phyloP scores from a whole-genome alignment of 2,113 vertebrate species.

The Perca schrenkii region DNA sequence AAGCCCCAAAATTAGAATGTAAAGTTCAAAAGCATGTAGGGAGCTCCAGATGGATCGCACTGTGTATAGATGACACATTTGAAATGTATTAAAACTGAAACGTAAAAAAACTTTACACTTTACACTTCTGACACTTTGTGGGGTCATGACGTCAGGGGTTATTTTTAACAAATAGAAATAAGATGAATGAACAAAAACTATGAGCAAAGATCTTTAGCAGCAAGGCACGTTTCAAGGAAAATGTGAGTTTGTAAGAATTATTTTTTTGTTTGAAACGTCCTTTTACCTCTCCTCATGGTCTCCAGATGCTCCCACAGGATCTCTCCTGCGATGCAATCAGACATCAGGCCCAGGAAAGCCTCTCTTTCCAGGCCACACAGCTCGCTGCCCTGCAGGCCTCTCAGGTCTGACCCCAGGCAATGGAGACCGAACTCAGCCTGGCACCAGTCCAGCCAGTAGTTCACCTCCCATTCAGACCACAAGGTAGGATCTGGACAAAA shows the following conservation, averaged over 20 bases:
- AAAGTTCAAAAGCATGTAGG: no score
- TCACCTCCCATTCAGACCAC: slow-evolving; percentile 82
- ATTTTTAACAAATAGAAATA: neutral
- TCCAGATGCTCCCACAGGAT: slow-evolving; percentile 85
- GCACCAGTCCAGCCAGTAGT: slow-evolving; percentile 83
- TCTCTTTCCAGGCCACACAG: slow-evolving; percentile 77
- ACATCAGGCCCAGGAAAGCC: slow-evolving; percentile 71
- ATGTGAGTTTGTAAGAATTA: neutral
- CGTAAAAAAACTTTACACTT: no score
- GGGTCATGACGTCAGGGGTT: no score
- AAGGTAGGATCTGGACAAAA: slow-evolving; percentile 65
- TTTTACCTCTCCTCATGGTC: slow-evolving; percentile 76
- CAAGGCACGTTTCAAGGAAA: neutral
- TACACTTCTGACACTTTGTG: no score
- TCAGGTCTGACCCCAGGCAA: slow-evolving; percentile 65
- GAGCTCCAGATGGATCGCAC: no score
- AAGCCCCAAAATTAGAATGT: no score
- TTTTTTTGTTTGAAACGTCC: neutral
- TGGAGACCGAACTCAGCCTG: slow-evolving; percentile 79
- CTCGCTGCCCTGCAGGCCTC: slow-evolving; percentile 66
- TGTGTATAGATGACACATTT: no score
- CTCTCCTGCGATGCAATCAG: slow-evolving; percentile 77
- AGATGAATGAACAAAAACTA: neutral
- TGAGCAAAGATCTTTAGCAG: neutral
- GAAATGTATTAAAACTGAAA: no score